Evolutionary conservation across 1,140 invertebrate genomes (phyloP).

Genomic region (Nasonia longicornis): DNA sequence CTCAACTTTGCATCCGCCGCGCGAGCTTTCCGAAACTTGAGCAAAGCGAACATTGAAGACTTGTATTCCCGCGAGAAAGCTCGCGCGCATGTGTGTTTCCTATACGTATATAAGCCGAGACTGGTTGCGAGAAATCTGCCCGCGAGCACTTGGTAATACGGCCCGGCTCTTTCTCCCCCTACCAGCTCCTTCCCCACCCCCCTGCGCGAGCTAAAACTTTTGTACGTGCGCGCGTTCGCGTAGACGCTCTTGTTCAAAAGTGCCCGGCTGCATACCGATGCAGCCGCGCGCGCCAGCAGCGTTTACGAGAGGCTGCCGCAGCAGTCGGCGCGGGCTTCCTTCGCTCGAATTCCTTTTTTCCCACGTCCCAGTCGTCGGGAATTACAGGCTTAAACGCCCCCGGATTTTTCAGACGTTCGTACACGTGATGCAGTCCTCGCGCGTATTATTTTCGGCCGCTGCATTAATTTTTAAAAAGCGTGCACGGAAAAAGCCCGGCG

Average conservation of each 20-base stretch:
- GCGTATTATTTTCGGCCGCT: neutral
- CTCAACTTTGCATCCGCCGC: conserved; percentile 35
- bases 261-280: conserved; percentile 40
- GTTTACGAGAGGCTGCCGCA: conserved; percentile 21
- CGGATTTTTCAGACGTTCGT: neutral
- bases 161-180: neutral
- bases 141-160: conserved; percentile 41
- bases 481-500: neutral
- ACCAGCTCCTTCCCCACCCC: neutral
- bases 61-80: conserved; percentile 35
- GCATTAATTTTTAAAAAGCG: neutral
- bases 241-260: conserved; percentile 41
- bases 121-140: conserved; percentile 37
- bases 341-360: conserved; percentile 18
- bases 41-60: conserved; percentile 41
- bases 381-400: conserved; percentile 9
- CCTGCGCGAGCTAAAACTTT: conserved; percentile 26
- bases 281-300: neutral
- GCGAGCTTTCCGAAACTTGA: conserved; percentile 28
- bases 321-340: neutral
- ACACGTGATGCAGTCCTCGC: neutral
- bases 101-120: neutral
- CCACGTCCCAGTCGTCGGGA: neutral
- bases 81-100: neutral
- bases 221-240: conserved; percentile 25